Evolutionary conservation across 1,140 invertebrate genomes (phyloP).

Genomic region (Heliconius congener): DNA sequence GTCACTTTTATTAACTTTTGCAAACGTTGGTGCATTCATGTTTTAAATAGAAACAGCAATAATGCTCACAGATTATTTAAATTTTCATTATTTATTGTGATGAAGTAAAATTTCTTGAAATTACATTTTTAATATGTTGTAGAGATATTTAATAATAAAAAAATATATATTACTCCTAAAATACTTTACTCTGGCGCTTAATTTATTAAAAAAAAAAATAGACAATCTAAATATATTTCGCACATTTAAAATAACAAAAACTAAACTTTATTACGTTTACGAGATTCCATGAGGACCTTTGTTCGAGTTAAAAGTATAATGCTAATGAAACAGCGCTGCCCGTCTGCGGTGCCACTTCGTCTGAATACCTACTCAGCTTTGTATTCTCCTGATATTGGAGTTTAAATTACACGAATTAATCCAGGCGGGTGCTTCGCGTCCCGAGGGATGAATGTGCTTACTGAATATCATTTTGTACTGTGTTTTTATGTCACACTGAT

Average conservation of each 20-base stretch:
- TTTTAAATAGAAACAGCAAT: neutral
- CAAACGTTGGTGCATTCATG: neutral
- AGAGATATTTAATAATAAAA: too few species aligned
- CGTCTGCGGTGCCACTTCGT: slow-evolving; percentile 41
- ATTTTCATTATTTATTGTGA: neutral
- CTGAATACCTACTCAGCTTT: slow-evolving; percentile 64
- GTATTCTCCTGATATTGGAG: slow-evolving; percentile 73
- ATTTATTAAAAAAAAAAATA: neutral
- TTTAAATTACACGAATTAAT: slow-evolving; percentile 78
- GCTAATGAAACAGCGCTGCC: slow-evolving; percentile 22
- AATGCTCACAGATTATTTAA: neutral
- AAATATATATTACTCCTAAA: too few species aligned
- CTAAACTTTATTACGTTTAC: slow-evolving; percentile 7
- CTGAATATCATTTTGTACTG: slow-evolving; percentile 43
- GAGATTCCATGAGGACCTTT: slow-evolving; percentile 1
- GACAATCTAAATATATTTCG: neutral
- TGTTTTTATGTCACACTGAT: slow-evolving; percentile 45
- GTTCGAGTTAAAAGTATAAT: slow-evolving; percentile 1
- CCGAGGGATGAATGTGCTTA: slow-evolving; percentile 54
- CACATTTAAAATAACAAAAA: neutral
- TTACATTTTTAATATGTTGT: too few species aligned
- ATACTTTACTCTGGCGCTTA: too few species aligned
- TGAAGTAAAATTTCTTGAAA: neutral
- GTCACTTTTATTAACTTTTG: neutral
- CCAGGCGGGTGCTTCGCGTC: slow-evolving; percentile 56